Evolutionary conservation across 1,140 invertebrate species (phyloP), one percentile per base, ranked within the genome.

Genomic region (Drosophila hydei): DNA sequence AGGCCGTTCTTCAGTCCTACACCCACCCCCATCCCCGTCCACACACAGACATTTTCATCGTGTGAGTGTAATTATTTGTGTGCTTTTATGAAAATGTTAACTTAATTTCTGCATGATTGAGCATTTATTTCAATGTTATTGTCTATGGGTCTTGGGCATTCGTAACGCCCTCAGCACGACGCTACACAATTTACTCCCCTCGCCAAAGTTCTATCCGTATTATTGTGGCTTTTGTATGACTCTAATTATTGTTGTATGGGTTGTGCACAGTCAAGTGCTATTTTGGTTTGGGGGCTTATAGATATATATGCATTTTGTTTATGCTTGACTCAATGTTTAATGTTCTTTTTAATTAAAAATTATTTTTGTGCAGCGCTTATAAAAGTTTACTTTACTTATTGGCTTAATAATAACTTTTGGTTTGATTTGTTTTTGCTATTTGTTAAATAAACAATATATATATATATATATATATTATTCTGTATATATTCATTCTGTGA

Each of bases 101-200:
- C 77, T 76, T 80, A 69, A 79, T 73, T 80, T 69, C 63, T 59
- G 68, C 73, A 63, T 70, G 63, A 80, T 76, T 80, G 63, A 73
- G 73, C 73, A 80, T 73, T 80, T 80, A 70, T 73, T 73, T 73
- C 68, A 80, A 69, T 79, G 75, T 72, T 78, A 79, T 78, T 79
- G 72, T 75, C 62, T 79, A 72, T 72, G 61, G 40, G 55, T 56
- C 38, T 42, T 16, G 21, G 67, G 7, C 50, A 45, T 27, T 23
- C 19, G 56, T 43, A 52, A 68, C 45, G 47, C 62, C 51, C 30
- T 50, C 50, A 4, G 4, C n/a, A n/a, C 12, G 2, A 11, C 30
- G 11, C 21, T 42, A 14, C 33, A n/a, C 18, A 19, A 19, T 38
- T 8, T 12, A 4, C 11, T 8, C 8, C n/a, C 19, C 7, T 9